phyloP scores from a whole-genome alignment of 2,797 vertebrate genomes.

The Anas bahamensis region DNA sequence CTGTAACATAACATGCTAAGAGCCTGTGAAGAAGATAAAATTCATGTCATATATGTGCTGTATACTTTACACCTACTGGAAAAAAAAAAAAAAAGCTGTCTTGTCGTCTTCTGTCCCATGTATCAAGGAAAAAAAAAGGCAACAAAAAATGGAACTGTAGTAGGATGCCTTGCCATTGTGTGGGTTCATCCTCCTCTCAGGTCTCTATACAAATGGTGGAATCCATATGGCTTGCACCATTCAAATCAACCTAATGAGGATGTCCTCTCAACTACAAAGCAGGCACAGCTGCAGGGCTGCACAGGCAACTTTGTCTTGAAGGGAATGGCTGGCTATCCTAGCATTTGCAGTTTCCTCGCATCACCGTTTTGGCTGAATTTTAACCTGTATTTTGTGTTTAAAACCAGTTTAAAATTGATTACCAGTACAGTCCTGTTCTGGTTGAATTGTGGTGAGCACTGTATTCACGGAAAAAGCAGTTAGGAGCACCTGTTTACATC shows the following conservation, averaged over 20 bases:
- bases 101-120: not conserved
- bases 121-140: not conserved
- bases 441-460: not conserved
- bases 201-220: not conserved
- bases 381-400: not conserved
- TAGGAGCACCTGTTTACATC: not conserved
- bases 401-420: not conserved
- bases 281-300: not conserved
- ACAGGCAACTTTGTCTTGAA: not conserved
- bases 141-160: not conserved
- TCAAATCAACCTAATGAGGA: not conserved
- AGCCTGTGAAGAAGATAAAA: not conserved
- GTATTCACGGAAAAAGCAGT: not conserved
- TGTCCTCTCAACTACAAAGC: not conserved
- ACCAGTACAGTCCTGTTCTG: not conserved
- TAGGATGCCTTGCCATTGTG: not conserved
- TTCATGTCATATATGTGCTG: not conserved
- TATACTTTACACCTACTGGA: not conserved
- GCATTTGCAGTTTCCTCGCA: not conserved
- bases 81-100: not conserved
- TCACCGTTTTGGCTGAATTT: not conserved
- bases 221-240: not conserved
- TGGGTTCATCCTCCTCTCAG: not conserved
- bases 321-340: not conserved
- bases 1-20: not conserved